Conservation (phyloP, 2,888 invertebrate species). For the Gnatocerus cornutus region DNA sequence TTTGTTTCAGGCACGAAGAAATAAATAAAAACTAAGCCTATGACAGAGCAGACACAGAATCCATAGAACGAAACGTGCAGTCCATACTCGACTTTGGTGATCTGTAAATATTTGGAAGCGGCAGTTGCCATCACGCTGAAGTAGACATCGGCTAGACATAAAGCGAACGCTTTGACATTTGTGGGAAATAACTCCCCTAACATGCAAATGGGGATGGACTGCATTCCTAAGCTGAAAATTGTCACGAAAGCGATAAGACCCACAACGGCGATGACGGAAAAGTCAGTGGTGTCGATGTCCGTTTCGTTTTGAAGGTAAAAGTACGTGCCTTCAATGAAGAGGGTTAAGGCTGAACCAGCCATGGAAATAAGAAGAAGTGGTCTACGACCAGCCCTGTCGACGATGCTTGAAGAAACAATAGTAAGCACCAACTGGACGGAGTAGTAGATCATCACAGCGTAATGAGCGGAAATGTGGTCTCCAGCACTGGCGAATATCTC, state of each 20-base stretch:
- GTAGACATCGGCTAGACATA: slow-evolving; percentile 73
- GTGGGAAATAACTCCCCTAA: slow-evolving; percentile 74
- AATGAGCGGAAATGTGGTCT: slow-evolving; percentile 68
- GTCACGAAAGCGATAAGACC: slow-evolving; percentile 72
- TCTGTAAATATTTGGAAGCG: slow-evolving; percentile 71
- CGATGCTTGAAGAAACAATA: slow-evolving; percentile 74
- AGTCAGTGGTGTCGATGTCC: slow-evolving; percentile 64
- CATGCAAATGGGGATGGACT: slow-evolving; percentile 73
- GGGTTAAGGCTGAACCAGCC: slow-evolving; percentile 68
- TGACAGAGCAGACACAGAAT: slow-evolving; percentile 75
- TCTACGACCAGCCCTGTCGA: slow-evolving; percentile 75
- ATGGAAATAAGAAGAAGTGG: slow-evolving; percentile 74
- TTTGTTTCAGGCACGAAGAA: slow-evolving; percentile 80
- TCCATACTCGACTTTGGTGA: slow-evolving; percentile 74
- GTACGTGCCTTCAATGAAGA: slow-evolving; percentile 70
- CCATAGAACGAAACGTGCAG: slow-evolving; percentile 79
- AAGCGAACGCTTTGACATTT: slow-evolving; percentile 74
- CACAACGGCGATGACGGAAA: slow-evolving; percentile 70
- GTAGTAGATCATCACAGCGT: slow-evolving; percentile 64
- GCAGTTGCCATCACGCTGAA: slow-evolving; percentile 71
- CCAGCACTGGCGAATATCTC: slow-evolving; percentile 70
- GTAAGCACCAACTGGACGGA: slow-evolving; percentile 75
- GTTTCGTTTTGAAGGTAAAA: slow-evolving; percentile 70
- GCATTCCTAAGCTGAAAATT: slow-evolving; percentile 73
- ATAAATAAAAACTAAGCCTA: slow-evolving; percentile 77